Evolutionary conservation across 2,888 invertebrate species (phyloP).

Genomic region (Conops quadrifasciatus): DNA sequence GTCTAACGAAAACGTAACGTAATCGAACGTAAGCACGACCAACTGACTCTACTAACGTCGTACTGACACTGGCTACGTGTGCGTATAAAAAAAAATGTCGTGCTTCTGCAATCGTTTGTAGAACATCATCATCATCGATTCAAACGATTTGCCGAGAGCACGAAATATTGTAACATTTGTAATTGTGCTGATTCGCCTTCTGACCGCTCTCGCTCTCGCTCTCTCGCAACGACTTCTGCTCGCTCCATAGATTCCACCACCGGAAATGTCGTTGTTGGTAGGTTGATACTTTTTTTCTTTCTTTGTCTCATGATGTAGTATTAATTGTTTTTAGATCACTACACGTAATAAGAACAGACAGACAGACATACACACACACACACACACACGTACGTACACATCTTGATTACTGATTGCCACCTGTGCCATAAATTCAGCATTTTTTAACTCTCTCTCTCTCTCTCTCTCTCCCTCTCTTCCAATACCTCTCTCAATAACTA

Average conservation of each 20-base stretch:
- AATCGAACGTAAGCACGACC: slow-evolving; percentile 14
- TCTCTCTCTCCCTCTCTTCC: neutral
- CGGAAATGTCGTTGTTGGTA: slow-evolving; percentile 37
- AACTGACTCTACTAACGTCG: neutral
- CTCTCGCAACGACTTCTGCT: neutral
- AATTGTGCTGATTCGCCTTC: neutral
- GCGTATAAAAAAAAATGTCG: slow-evolving; percentile 30
- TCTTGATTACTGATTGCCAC: slow-evolving; percentile 9
- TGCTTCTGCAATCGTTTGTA: slow-evolving; percentile 59
- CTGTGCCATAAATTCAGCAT: neutral
- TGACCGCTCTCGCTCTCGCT: neutral
- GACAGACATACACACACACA: slow-evolving; percentile 3
- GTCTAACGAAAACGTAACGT: slow-evolving; percentile 21
- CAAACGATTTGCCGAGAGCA: slow-evolving; percentile 41
- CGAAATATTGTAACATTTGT: slow-evolving; percentile 19
- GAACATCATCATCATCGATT: slow-evolving; percentile 57
- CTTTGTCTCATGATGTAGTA: slow-evolving; percentile 36
- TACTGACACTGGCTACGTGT: neutral
- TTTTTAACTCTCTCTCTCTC: neutral
- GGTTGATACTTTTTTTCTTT: slow-evolving; percentile 31
- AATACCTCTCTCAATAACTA: no score
- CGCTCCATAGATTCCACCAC: slow-evolving; percentile 4
- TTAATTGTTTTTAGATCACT: slow-evolving; percentile 30
- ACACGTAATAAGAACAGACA: neutral
- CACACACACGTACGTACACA: neutral